Base-by-base conservation (phyloP, 37 sponge, comb jelly and placozoan species). In the Lycopodina hypogea region DNA sequence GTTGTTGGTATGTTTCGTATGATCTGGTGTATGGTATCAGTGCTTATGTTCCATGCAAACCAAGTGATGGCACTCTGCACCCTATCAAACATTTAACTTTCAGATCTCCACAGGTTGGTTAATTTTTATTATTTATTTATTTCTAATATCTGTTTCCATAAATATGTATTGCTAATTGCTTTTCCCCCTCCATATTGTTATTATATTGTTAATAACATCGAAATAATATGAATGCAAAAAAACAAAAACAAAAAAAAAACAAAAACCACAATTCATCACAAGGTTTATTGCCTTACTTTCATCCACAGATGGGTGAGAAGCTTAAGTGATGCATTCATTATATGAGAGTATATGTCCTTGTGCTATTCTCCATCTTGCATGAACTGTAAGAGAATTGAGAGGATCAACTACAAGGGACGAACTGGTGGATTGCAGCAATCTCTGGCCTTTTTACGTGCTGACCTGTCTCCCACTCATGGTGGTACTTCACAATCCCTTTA, bases 1-100 rank as follows among this genome's bases (percentile, higher is more conserved):
- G 68, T 0, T 22, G 33, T 14, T 93, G 93, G 93, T 74, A 57
- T 19, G 0, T 82, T 24, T 83, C 90, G 0, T 93, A 93, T 53
- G 60, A 35, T 17, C 33, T 50, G 4, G 59, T 81, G 34, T 81
- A 73, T 63, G 74, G 73, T n/a, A 50, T 22, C 23, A n/a, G 21
- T 28, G 15, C 0, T 11, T 78, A 68, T 68, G 38, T 66, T 22
- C 79, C 79, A 6, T 78, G 79, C 66, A 51, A 24, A 67, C 68
- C 79, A 35, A 60, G 11, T 8, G 24, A 36, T 24, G 62, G 76
- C 1, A 7, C 56, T 15, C 34, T 73, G 18, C 74, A 73, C 30
- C 74, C 74, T 52, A 33, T 32, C 7, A 73, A 32, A 2, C 34
- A 53, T 19, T 32, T 73, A 1, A 73, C 66, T 45, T 45, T 9